phyloP scores from a whole-genome alignment of 2,797 vertebrate genomes.

The Nannoperca obscura region DNA sequence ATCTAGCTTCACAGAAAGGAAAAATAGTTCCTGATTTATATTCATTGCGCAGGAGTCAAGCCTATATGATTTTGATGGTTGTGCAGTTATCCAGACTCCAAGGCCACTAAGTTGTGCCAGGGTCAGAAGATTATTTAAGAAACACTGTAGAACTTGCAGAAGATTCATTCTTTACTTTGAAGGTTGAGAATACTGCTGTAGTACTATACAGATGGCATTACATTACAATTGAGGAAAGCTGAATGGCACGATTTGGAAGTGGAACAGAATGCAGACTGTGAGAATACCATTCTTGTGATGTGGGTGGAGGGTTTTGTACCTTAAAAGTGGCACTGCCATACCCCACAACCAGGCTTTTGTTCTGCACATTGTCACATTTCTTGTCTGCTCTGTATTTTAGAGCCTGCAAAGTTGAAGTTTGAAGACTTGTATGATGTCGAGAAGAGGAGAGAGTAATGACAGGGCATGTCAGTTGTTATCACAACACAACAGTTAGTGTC shows the following conservation, averaged over 20 bases:
- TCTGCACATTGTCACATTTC: too few relatives aligned
- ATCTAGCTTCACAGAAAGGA: not conserved
- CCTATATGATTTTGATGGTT: not conserved
- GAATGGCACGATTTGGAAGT: not conserved
- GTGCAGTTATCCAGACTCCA: not conserved
- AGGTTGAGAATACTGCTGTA: not conserved
- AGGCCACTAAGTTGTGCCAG: not conserved
- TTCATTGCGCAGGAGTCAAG: slow-evolving; percentile 5
- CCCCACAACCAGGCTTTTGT: too few relatives aligned
- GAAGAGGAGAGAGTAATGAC: too few relatives aligned
- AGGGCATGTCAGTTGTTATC: slow-evolving; percentile 5
- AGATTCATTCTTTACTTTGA: not conserved
- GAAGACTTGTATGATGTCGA: too few relatives aligned
- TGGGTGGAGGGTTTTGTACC: too few relatives aligned
- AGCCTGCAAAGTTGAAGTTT: too few relatives aligned
- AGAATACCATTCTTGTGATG: too few relatives aligned
- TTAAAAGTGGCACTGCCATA: too few relatives aligned
- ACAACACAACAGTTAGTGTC: slow-evolving; percentile 2
- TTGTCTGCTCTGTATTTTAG: too few relatives aligned
- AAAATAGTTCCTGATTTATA: not conserved
- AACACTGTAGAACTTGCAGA: not conserved
- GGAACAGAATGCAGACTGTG: not conserved
- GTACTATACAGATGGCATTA: not conserved
- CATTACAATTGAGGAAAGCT: not conserved
- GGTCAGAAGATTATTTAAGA: not conserved